Conservation (phyloP, 23 tunicate genomes). For the Oikopleura vanhoeffeni region DNA sequence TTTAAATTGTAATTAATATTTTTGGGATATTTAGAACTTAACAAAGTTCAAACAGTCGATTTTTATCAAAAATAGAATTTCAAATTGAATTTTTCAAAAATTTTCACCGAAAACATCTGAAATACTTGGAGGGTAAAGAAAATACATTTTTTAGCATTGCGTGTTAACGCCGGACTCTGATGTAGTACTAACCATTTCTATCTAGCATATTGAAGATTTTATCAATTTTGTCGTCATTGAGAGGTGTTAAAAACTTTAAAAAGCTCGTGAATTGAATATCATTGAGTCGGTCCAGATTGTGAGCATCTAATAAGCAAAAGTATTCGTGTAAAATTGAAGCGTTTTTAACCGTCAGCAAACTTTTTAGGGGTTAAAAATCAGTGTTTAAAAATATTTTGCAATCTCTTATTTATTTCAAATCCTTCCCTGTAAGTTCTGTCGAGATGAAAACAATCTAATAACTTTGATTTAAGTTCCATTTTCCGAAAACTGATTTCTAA, state of each 20-base stretch:
- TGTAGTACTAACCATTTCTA: background rate
- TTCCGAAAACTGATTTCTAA: too few relatives aligned
- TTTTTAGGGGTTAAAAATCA: too few relatives aligned
- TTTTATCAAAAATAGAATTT: too few relatives aligned
- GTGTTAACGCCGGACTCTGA: background rate
- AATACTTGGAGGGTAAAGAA: too few relatives aligned
- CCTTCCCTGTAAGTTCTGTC: conserved; percentile 39
- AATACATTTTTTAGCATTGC: background rate
- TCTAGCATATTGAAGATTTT: background rate
- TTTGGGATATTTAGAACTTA: too few relatives aligned
- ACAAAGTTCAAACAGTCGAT: too few relatives aligned
- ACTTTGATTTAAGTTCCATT: conserved; percentile 45
- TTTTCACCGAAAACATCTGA: too few relatives aligned
- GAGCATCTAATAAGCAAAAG: conserved; percentile 58
- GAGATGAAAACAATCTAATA: conserved; percentile 30
- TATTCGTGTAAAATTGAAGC: conserved; percentile 31
- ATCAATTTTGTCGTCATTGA: background rate
- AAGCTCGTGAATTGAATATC: background rate
- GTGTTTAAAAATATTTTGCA: too few relatives aligned
- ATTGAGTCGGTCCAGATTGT: conserved; percentile 33
- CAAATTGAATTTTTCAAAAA: too few relatives aligned
- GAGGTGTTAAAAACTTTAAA: background rate
- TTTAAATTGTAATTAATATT: too few relatives aligned
- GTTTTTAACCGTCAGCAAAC: conserved; percentile 67
- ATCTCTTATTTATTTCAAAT: too few relatives aligned